These are phyloP conservation scores for Molanna angustata DNA, from an alignment of 2,888 invertebrate species.

Conservation along the genomic window DNA sequence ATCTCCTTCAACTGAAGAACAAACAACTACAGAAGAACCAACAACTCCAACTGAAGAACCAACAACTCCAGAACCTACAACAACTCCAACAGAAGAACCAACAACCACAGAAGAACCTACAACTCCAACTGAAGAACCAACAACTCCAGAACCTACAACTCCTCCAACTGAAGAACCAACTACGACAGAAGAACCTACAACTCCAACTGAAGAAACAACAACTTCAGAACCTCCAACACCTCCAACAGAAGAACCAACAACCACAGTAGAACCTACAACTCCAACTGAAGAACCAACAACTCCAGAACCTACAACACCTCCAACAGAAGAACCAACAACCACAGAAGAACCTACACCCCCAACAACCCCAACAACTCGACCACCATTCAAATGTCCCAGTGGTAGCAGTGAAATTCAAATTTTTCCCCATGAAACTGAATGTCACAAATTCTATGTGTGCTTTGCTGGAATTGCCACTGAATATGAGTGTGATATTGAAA, in stretches of 20 bases:
- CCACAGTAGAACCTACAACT: conserved; percentile 35
- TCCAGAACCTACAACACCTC: conserved; percentile 31
- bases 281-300: conserved; percentile 36
- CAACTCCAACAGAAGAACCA: too few species aligned
- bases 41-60: too few species aligned
- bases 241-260: conserved; percentile 38
- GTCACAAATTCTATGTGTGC: background rate
- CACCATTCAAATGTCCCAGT: background rate
- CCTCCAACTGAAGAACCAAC: conserved; percentile 38
- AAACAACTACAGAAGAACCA: too few species aligned
- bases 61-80: too few species aligned
- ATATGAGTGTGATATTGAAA: background rate
- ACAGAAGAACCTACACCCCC: conserved; percentile 35
- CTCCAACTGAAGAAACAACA: conserved; percentile 23
- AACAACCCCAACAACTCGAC: background rate
- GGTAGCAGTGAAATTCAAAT: background rate
- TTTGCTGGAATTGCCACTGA: background rate
- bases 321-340: conserved; percentile 38
- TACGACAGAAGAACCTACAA: background rate
- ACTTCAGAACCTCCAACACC: conserved; percentile 31
- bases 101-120: background rate
- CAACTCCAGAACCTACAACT: background rate
- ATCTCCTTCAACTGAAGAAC: background rate
- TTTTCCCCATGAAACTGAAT: background rate
- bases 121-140: too few species aligned